These are phyloP conservation scores for Smutsia gigantea DNA, from an alignment of 2,797 vertebrate genomes.

Conservation along the genomic window DNA sequence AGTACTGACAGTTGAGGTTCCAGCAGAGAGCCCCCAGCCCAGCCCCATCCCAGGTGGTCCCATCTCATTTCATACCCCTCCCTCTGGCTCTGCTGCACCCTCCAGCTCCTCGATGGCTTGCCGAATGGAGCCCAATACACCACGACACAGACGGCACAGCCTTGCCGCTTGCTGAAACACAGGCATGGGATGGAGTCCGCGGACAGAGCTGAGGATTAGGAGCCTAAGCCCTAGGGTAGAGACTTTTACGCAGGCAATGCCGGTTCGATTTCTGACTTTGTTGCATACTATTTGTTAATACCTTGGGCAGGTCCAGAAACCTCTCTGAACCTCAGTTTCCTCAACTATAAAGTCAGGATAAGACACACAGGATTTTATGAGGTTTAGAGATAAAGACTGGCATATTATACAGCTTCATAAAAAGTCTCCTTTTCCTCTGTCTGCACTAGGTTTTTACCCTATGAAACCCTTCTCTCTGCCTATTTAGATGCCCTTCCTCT, in stretches of 20 bases:
- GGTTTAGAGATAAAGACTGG: not conserved
- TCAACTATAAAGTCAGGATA: not conserved
- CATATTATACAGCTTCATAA: not conserved
- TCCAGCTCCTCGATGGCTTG: constrained; percentile 79
- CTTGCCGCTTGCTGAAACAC: constrained; percentile 77
- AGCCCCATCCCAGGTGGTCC: not conserved
- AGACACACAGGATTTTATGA: not conserved
- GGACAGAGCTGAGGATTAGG: not conserved
- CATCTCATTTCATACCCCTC: constrained; percentile 61
- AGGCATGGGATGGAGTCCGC: not conserved
- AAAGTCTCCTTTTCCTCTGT: not conserved
- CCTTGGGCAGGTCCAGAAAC: not conserved
- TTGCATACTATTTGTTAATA: not conserved
- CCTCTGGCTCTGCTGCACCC: not conserved
- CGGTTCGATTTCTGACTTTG: not conserved
- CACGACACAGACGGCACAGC: constrained; percentile 77
- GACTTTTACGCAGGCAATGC: not conserved
- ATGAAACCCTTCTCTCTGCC: not conserved
- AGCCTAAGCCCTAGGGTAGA: not conserved
- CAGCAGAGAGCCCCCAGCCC: not conserved
- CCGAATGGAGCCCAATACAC: constrained; percentile 78
- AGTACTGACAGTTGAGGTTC: not conserved
- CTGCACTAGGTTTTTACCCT: not conserved
- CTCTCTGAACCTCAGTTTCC: not conserved
- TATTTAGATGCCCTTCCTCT: not conserved